phyloP scores from a whole-genome alignment of 1,140 invertebrate species.

The Neuroterus valhalla region DNA sequence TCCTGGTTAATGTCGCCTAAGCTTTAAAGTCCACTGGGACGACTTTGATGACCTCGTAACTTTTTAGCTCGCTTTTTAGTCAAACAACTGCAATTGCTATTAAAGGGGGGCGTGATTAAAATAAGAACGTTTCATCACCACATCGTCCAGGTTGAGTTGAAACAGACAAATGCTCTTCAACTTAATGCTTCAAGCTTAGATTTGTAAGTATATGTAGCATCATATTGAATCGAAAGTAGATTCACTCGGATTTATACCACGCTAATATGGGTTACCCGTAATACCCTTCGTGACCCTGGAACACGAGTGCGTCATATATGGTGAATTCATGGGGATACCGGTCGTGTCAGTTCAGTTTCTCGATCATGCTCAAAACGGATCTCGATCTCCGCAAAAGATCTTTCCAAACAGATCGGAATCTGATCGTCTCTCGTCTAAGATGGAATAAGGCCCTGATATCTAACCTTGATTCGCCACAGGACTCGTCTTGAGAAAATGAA shows the following conservation, averaged over 20 bases:
- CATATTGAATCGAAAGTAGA: constrained; percentile 8
- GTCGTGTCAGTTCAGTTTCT: constrained; percentile 44
- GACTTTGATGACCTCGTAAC: background rate
- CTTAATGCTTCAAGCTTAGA: background rate
- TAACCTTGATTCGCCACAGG: constrained; percentile 47
- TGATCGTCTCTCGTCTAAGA: constrained; percentile 13
- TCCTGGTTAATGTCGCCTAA: background rate
- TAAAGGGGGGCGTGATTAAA: background rate
- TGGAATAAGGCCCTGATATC: constrained; percentile 25
- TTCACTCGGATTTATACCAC: background rate
- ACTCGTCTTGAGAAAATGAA: constrained; percentile 53
- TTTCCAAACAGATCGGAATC: constrained; percentile 44
- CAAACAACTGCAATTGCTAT: constrained; percentile 1
- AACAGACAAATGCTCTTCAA: constrained; percentile 14
- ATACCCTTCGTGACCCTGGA: constrained; percentile 44
- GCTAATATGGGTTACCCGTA: constrained; percentile 15
- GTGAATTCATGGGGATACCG: constrained; percentile 47
- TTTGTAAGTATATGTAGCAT: constrained; percentile 3
- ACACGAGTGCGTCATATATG: constrained; percentile 42
- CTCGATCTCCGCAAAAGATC: constrained; percentile 33
- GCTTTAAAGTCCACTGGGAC: constrained; percentile 7
- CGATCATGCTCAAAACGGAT: constrained; percentile 36
- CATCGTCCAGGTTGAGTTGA: constrained; percentile 7
- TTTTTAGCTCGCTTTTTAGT: constrained; percentile 13
- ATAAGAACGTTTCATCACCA: constrained; percentile 2